A percentile compares a stretch with the other conserved stretches of the same genome.
Conservation (phyloP, 2,797 vertebrate species). For the Staurois parvus region DNA sequence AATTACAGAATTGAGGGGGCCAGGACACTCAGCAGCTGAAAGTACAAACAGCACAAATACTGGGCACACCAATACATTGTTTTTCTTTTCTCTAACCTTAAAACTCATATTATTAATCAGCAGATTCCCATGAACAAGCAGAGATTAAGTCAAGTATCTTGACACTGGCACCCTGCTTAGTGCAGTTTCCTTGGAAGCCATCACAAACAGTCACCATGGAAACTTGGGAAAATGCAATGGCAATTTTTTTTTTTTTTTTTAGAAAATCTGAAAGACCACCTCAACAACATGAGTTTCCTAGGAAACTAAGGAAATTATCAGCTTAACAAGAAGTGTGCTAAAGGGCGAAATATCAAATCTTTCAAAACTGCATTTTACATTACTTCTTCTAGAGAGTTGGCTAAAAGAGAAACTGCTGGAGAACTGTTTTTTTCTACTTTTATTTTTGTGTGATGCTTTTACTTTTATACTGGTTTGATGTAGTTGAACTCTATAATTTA, state of each 20-base stretch:
- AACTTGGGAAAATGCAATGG: background rate
- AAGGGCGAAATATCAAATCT: background rate
- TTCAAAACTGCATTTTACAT: background rate
- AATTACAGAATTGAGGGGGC: background rate
- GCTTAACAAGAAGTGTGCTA: background rate
- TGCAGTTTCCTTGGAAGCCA: background rate
- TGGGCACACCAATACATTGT: background rate
- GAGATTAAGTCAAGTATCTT: background rate
- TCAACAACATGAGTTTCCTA: background rate
- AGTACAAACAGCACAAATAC: background rate
- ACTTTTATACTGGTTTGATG: no score
- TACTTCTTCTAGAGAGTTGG: background rate
- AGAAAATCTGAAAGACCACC: background rate
- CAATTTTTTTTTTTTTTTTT: background rate
- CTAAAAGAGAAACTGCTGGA: background rate
- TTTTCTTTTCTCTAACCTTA: background rate
- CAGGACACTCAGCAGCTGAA: background rate
- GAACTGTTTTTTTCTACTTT: background rate
- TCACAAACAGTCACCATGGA: constrained; percentile 3
- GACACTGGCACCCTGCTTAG: background rate
- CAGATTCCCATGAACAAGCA: background rate
- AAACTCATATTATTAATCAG: background rate
- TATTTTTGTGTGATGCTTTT: background rate
- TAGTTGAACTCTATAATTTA: no score
- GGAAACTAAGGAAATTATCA: background rate